Evolutionary conservation across 2,797 vertebrate genomes (phyloP).

Genomic region (Allobates femoralis): DNA sequence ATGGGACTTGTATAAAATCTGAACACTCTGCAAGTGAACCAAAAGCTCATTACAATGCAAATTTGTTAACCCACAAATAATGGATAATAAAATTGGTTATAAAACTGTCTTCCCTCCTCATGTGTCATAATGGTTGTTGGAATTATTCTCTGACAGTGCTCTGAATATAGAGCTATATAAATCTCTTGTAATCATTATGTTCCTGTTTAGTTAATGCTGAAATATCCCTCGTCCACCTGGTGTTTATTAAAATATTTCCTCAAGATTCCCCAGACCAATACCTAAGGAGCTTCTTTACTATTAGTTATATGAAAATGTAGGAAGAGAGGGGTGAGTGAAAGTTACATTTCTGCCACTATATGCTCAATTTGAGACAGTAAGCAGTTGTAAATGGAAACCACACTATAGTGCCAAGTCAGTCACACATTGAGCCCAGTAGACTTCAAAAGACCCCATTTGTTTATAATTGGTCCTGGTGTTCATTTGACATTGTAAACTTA

Average conservation of each 20-base stretch:
- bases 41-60: background rate
- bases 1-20: background rate
- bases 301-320: background rate
- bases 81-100: conserved; percentile 21
- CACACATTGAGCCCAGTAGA: too few species aligned
- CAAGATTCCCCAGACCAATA: background rate
- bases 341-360: too few species aligned
- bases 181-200: conserved; percentile 9
- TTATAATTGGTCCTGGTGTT: too few species aligned
- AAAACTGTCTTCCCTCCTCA: conserved; percentile 16
- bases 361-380: too few species aligned
- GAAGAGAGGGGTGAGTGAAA: too few species aligned
- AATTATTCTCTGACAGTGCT: background rate
- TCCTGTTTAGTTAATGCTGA: background rate
- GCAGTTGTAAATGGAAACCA: too few species aligned
- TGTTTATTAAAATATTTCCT: background rate
- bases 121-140: conserved; percentile 11
- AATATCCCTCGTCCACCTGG: background rate
- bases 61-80: background rate
- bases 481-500: too few species aligned
- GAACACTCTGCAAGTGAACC: background rate
- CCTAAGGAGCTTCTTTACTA: background rate
- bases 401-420: too few species aligned
- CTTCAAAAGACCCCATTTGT: too few species aligned
- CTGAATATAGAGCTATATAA: background rate